phyloP scores from a whole-genome alignment of 1,140 invertebrate species.

The Drosophila ficusphila region DNA sequence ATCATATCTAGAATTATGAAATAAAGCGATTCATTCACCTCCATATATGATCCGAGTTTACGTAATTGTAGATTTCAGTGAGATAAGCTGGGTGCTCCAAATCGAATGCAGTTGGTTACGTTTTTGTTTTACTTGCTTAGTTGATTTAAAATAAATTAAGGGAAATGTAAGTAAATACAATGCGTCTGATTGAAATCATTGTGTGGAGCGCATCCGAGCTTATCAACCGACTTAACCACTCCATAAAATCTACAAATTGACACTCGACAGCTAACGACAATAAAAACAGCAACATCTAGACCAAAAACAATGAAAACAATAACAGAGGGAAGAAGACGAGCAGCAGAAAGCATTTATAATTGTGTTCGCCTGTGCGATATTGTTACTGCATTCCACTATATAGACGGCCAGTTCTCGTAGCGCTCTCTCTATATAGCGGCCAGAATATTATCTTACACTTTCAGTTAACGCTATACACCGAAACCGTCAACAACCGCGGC shows the following conservation, averaged over 20 bases:
- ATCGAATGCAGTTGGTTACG: background rate
- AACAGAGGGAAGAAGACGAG: constrained; percentile 26
- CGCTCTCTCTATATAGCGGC: constrained; percentile 48
- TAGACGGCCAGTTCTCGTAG: constrained; percentile 1
- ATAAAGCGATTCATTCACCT: constrained; percentile 36
- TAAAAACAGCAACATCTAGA: constrained; percentile 30
- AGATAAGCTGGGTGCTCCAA: background rate
- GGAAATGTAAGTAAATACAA: too few species aligned
- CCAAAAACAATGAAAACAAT: constrained; percentile 22
- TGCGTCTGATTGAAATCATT: background rate
- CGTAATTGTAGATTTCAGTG: constrained; percentile 20
- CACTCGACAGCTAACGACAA: constrained; percentile 40
- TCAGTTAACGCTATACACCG: constrained; percentile 70
- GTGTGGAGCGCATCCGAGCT: constrained; percentile 18
- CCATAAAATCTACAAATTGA: constrained; percentile 35
- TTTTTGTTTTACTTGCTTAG: too few species aligned
- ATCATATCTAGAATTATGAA: constrained; percentile 37
- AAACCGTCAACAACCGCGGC: constrained; percentile 50
- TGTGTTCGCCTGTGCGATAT: constrained; percentile 35
- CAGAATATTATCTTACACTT: constrained; percentile 68
- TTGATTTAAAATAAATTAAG: background rate
- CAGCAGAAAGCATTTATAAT: constrained; percentile 33
- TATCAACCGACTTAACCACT: constrained; percentile 31
- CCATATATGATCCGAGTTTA: constrained; percentile 13
- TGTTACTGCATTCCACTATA: constrained; percentile 33